Conservation (phyloP, 1,140 invertebrate species). For the Drosophila ambigua region DNA sequence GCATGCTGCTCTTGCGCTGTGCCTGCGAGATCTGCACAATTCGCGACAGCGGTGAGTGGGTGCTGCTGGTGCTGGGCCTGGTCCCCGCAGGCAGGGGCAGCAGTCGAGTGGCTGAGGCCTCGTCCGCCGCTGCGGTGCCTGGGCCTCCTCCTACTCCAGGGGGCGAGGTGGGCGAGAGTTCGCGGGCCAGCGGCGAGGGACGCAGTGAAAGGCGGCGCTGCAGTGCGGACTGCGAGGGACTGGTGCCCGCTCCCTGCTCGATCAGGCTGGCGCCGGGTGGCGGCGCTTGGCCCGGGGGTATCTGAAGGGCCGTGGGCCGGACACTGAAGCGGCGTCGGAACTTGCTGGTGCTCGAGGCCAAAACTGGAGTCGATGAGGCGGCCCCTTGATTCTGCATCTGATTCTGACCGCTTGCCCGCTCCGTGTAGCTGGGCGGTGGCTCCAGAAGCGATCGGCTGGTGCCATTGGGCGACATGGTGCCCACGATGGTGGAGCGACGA, state of each 20-base stretch:
- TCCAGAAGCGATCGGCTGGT: conserved; percentile 47
- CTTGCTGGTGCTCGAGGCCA: conserved; percentile 43
- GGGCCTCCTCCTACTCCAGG: conserved; percentile 11
- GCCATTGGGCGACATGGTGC: conserved; percentile 61
- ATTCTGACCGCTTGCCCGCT: conserved; percentile 17
- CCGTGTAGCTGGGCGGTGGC: conserved; percentile 75
- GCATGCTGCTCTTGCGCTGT: conserved; percentile 81
- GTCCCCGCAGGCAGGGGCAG: conserved; percentile 46
- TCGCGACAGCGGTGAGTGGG: conserved; percentile 77
- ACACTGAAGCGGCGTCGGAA: conserved; percentile 81
- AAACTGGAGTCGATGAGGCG: background rate
- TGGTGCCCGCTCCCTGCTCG: conserved; percentile 8
- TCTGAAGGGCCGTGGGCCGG: conserved; percentile 77
- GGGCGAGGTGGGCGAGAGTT: conserved; percentile 53
- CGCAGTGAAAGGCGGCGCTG: conserved; percentile 78
- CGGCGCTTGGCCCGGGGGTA: conserved; percentile 78
- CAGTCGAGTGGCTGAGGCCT: conserved; percentile 51
- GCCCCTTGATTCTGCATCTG: background rate
- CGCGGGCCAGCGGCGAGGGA: conserved; percentile 77
- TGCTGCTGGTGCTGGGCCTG: conserved; percentile 75
- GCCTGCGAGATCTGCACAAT: conserved; percentile 82
- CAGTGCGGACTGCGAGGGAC: conserved; percentile 63
- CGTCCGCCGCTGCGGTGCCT: conserved; percentile 17
- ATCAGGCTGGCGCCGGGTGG: conserved; percentile 63
- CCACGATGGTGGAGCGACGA: conserved; percentile 76